A percentile compares a stretch with the other conserved stretches of the same genome.
Evolutionary conservation across 2,797 vertebrate genomes (phyloP).

Genomic region (Enteromius radiatus): DNA sequence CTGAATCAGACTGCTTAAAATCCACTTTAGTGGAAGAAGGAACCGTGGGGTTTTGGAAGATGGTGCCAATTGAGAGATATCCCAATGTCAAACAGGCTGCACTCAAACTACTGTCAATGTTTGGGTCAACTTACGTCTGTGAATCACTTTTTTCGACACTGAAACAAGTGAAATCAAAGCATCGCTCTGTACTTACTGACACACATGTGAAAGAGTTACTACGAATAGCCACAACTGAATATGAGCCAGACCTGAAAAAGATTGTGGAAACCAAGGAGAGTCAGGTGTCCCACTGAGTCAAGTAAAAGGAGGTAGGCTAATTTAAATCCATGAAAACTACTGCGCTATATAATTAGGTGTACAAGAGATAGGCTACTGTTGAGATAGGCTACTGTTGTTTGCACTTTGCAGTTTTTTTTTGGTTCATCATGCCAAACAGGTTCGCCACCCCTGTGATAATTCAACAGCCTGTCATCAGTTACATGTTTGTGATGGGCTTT

Average conservation of each 20-base stretch:
- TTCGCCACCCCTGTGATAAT: too few species aligned
- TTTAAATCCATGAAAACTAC: constrained; percentile 13
- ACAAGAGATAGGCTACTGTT: too few species aligned
- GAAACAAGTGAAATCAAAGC: constrained; percentile 48
- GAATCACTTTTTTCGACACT: constrained; percentile 53
- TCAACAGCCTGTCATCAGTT: too few species aligned
- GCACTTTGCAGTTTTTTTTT: constrained; percentile 26
- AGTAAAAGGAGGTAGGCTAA: not conserved
- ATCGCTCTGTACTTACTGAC: constrained; percentile 41
- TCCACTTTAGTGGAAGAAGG: constrained; percentile 7
- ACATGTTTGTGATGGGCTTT: too few species aligned
- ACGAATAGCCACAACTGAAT: constrained; percentile 31
- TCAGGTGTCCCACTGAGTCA: constrained; percentile 29
- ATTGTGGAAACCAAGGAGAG: constrained; percentile 30
- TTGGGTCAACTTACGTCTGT: too few species aligned
- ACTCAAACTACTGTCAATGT: too few species aligned
- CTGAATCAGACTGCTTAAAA: not conserved
- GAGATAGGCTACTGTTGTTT: not conserved
- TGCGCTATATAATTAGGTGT: not conserved
- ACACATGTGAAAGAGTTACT: constrained; percentile 39
- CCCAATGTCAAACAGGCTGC: too few species aligned
- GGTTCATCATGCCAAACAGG: constrained; percentile 12
- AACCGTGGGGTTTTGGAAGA: too few species aligned
- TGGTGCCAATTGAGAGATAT: too few species aligned
- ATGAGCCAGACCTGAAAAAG: constrained; percentile 35